Evolutionary conservation across 2,797 vertebrate genomes (phyloP).

Genomic region (Perodicticus potto): DNA sequence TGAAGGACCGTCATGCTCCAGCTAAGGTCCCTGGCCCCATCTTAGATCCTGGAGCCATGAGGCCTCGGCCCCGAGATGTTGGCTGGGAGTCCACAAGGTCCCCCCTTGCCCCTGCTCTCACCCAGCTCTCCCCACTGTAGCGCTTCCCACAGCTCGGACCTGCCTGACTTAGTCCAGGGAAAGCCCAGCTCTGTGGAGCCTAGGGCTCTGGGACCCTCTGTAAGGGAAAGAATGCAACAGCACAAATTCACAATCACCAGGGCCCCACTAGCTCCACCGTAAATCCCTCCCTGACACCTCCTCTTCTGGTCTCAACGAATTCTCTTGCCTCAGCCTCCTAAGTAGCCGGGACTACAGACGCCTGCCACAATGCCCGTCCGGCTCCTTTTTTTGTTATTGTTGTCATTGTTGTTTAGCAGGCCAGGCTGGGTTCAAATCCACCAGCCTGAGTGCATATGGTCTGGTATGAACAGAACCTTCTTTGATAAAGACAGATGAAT

Average conservation of each 20-base stretch:
- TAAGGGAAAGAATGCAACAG: background rate
- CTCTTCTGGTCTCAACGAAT: background rate
- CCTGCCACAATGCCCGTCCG: background rate
- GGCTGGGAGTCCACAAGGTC: background rate
- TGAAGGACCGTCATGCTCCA: too few relatives aligned
- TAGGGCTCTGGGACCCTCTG: background rate
- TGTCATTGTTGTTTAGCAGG: too few relatives aligned
- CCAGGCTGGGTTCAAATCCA: too few relatives aligned
- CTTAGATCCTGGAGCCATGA: background rate
- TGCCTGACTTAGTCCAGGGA: background rate
- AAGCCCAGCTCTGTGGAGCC: background rate
- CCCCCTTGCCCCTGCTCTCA: background rate
- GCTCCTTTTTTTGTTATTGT: too few relatives aligned
- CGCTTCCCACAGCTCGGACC: background rate
- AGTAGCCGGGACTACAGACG: background rate
- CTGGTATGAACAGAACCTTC: too few relatives aligned
- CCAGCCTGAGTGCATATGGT: too few relatives aligned
- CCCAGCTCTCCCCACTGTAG: background rate
- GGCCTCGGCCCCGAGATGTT: background rate
- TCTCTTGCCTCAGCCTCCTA: background rate
- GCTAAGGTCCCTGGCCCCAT: background rate
- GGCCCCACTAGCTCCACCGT: background rate
- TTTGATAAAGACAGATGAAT: too few relatives aligned
- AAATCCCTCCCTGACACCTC: background rate
- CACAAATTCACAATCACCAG: background rate